Percentiles rank a stretch among this genome's conserved stretches.
Conservation (phyloP, 2,888 invertebrate species). For the Andricus curvator region DNA sequence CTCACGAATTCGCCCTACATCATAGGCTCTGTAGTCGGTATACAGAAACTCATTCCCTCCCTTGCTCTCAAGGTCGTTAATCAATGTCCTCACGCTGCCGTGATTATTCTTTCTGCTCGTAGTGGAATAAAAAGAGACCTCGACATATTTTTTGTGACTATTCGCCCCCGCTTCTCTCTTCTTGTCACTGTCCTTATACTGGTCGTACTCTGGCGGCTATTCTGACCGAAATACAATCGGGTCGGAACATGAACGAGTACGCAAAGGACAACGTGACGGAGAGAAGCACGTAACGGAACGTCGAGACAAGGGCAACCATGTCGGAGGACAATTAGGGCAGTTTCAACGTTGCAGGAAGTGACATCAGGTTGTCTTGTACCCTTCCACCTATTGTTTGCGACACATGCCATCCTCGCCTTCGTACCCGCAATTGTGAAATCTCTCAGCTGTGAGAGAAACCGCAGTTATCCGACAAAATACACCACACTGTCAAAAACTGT, state of each 20-base stretch:
- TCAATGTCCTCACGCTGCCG: slow-evolving; percentile 48
- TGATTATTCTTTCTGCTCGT: slow-evolving; percentile 52
- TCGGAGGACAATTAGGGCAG: slow-evolving; percentile 65
- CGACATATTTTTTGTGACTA: not conserved
- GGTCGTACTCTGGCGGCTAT: not conserved
- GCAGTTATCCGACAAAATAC: slow-evolving; percentile 27
- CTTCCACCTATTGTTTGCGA: slow-evolving; percentile 67
- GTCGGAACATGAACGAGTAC: not conserved
- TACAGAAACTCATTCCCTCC: slow-evolving; percentile 32
- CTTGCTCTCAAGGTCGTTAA: slow-evolving; percentile 43
- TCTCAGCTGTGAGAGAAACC: slow-evolving; percentile 12
- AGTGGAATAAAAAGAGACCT: slow-evolving; percentile 17
- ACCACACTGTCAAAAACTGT: slow-evolving; percentile 26
- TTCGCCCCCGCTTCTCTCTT: not conserved
- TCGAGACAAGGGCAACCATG: slow-evolving; percentile 21
- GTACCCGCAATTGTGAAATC: slow-evolving; percentile 25
- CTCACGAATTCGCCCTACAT: not conserved
- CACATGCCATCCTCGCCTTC: slow-evolving; percentile 63
- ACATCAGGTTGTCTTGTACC: slow-evolving; percentile 68
- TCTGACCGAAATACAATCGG: not conserved
- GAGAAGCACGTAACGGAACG: slow-evolving; percentile 1
- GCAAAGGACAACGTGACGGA: slow-evolving; percentile 4
- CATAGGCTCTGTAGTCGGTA: slow-evolving; percentile 7
- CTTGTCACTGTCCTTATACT: not conserved
- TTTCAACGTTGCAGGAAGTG: slow-evolving; percentile 67